phyloP scores from a whole-genome alignment of 2,797 vertebrate genomes.

The Tolypeutes matacus region DNA sequence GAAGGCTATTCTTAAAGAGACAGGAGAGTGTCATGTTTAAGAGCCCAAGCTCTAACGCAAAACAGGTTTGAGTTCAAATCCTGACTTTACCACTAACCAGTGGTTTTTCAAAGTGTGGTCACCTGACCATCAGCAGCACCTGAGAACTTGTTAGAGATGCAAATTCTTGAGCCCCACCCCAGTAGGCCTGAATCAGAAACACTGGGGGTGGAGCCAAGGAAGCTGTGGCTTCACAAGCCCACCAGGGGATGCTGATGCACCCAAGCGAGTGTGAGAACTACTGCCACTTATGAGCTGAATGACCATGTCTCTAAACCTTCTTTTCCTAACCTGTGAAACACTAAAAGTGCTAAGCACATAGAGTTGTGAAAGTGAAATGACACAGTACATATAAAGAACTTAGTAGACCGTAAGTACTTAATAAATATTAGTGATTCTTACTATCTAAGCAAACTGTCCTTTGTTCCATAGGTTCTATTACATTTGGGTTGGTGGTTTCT shows the following conservation, averaged over 20 bases:
- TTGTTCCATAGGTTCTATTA: not conserved
- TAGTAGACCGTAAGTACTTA: not conserved
- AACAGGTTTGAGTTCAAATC: not conserved
- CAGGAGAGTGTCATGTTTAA: not conserved
- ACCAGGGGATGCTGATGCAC: not conserved
- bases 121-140: not conserved
- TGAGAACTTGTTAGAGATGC: not conserved
- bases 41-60: not conserved
- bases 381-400: not conserved
- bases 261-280: not conserved
- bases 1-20: constrained; percentile 28
- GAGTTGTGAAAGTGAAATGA: constrained; percentile 36
- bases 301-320: constrained; percentile 6
- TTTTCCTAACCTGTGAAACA: constrained; percentile 18
- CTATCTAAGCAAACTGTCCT: constrained; percentile 38
- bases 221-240: not conserved
- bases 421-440: not conserved
- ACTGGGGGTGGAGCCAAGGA: not conserved
- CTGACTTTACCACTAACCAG: not conserved
- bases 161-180: not conserved
- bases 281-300: not conserved
- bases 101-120: not conserved
- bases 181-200: not conserved
- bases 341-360: not conserved
- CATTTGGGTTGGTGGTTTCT: not conserved